phyloP scores from a whole-genome alignment of 2,888 invertebrate genomes.

The Hirtodrosophila histrioides region DNA sequence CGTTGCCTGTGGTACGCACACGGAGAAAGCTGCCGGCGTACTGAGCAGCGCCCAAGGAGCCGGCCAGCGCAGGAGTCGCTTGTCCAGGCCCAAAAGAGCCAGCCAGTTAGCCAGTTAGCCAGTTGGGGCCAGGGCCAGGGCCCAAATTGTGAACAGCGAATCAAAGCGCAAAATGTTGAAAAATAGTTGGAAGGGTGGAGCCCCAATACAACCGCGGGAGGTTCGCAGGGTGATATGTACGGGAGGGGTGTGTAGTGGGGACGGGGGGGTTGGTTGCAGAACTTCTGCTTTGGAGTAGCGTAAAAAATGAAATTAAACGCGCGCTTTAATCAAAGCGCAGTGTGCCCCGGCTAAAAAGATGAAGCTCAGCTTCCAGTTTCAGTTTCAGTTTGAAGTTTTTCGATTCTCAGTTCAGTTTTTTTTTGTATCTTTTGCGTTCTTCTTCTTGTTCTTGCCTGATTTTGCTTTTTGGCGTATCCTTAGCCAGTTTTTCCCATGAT shows the following conservation, averaged over 20 bases:
- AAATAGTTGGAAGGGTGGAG: conserved; percentile 73
- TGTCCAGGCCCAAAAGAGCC: conserved; percentile 39
- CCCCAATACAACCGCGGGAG: conserved; percentile 21
- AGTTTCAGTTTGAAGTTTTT: conserved; percentile 12
- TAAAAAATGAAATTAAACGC: conserved; percentile 81
- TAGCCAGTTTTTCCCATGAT: conserved; percentile 70
- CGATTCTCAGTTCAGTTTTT: conserved; percentile 22
- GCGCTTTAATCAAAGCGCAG: conserved; percentile 77
- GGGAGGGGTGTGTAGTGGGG: background rate
- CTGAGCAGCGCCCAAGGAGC: conserved; percentile 71
- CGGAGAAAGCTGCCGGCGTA: conserved; percentile 81
- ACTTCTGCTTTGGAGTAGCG: conserved; percentile 65
- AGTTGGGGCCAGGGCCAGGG: conserved; percentile 27
- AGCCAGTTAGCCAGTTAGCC: conserved; percentile 28
- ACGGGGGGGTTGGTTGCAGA: conserved; percentile 1
- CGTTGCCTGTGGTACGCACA: conserved; percentile 72
- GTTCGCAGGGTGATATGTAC: background rate
- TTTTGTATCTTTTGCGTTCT: conserved; percentile 26
- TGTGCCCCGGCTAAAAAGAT: conserved; percentile 36
- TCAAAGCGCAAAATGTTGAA: conserved; percentile 70
- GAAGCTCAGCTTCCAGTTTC: conserved; percentile 56
- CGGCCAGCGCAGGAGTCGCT: conserved; percentile 56
- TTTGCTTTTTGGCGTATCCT: conserved; percentile 62
- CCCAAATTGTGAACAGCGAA: conserved; percentile 75
- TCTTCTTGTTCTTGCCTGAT: conserved; percentile 45